Percentiles rank a stretch among this genome's conserved stretches.
Conservation (phyloP, 2,113 vertebrate genomes). For the Cinclus cinclus region DNA sequence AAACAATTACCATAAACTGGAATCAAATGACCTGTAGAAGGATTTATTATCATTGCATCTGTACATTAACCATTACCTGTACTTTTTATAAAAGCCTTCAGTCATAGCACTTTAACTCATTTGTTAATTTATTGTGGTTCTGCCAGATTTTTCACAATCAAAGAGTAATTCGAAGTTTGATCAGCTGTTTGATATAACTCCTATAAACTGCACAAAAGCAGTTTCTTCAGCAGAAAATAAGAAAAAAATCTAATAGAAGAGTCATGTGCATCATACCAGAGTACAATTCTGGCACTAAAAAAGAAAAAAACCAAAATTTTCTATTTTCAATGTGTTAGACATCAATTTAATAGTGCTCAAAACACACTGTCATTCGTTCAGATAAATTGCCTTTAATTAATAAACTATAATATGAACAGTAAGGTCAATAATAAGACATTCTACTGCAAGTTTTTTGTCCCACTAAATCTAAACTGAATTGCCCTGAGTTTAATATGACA, state of each 20-base stretch:
- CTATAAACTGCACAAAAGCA: neutral
- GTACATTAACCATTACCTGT: slow-evolving; percentile 10
- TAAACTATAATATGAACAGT: neutral
- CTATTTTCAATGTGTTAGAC: neutral
- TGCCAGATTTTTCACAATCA: slow-evolving; percentile 10
- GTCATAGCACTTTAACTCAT: neutral
- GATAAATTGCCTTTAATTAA: neutral
- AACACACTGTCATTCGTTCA: neutral
- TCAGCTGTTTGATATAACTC: neutral
- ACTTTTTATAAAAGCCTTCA: slow-evolving; percentile 21
- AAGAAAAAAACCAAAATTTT: neutral
- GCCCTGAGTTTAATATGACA: neutral
- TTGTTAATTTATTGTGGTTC: neutral
- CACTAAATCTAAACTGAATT: neutral
- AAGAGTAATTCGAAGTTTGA: slow-evolving; percentile 39
- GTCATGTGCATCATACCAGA: neutral
- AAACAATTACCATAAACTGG: slow-evolving; percentile 15
- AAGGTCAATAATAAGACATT: neutral
- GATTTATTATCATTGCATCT: slow-evolving; percentile 13
- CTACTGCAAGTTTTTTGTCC: neutral
- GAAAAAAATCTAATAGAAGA: neutral
- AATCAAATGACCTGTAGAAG: neutral
- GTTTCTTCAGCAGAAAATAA: neutral
- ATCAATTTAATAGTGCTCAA: neutral
- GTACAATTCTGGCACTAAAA: neutral